phyloP scores from a whole-genome alignment of 2,113 vertebrate genomes.

The Thunnus thynnus region DNA sequence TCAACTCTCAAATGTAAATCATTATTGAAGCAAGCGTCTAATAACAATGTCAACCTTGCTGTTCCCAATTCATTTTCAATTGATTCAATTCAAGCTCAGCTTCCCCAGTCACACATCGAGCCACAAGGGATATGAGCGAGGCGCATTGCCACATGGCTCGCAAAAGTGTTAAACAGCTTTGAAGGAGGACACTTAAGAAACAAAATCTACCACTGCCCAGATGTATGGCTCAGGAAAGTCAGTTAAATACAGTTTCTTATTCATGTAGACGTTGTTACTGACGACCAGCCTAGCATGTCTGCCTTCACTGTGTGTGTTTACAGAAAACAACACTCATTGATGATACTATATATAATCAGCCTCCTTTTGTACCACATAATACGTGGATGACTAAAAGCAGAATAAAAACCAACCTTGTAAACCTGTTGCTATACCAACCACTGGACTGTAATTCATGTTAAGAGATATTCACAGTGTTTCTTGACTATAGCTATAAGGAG shows the following conservation, averaged over 20 bases:
- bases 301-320: neutral
- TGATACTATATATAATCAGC: neutral
- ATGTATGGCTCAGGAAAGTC: neutral
- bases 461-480: slow-evolving; percentile 17
- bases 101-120: slow-evolving; percentile 10
- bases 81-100: slow-evolving; percentile 4
- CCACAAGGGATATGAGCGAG: slow-evolving; percentile 11
- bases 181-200: neutral
- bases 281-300: too few relatives aligned
- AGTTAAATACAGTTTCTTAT: neutral
- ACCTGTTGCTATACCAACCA: slow-evolving; percentile 70
- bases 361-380: neutral
- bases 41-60: slow-evolving; percentile 1
- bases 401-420: slow-evolving; percentile 26
- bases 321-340: neutral
- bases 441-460: neutral
- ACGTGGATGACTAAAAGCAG: neutral
- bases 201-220: neutral
- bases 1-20: slow-evolving; percentile 11
- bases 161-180: neutral
- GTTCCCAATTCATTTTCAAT: slow-evolving; percentile 11
- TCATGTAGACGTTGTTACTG: neutral
- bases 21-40: neutral
- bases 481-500: neutral
- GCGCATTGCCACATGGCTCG: slow-evolving; percentile 17